Evolutionary conservation across 2,888 invertebrate species (phyloP).

Genomic region (Diadegma fenestrale): DNA sequence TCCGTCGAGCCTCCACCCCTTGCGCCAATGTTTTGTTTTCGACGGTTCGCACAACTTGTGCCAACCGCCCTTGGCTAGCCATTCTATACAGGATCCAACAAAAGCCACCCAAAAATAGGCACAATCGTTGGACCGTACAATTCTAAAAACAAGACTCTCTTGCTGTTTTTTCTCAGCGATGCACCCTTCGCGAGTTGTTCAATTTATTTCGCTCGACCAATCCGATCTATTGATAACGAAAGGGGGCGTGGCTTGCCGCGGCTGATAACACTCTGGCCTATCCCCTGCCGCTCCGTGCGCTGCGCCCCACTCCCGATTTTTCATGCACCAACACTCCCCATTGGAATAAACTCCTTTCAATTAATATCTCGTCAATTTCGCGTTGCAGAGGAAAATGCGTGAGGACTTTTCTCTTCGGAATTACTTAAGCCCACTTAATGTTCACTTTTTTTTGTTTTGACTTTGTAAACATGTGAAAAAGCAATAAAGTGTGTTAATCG

Average conservation of each 20-base stretch:
- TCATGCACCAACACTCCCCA: background rate
- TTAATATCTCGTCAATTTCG: background rate
- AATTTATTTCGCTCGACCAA: background rate
- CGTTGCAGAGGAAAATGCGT: background rate
- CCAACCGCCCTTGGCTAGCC: slow-evolving; percentile 61
- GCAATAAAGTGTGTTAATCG: no score
- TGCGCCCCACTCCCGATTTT: background rate
- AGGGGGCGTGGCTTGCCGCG: slow-evolving; percentile 3
- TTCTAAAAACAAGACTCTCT: background rate
- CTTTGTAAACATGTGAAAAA: background rate
- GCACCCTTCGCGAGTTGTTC: background rate
- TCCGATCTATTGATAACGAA: background rate
- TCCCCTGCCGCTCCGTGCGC: background rate
- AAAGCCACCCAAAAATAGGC: slow-evolving; percentile 18
- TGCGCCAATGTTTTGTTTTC: slow-evolving; percentile 64
- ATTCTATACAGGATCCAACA: slow-evolving; percentile 24
- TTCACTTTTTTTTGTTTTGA: background rate
- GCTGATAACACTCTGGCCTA: background rate
- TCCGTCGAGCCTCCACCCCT: slow-evolving; percentile 23
- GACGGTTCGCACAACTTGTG: slow-evolving; percentile 57
- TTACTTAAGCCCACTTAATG: background rate
- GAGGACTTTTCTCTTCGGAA: background rate
- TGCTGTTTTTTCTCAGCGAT: background rate
- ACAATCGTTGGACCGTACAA: background rate
- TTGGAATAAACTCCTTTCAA: background rate